phyloP scores from a whole-genome alignment of 2,888 invertebrate genomes.

The Keiferia lycopersicella region DNA sequence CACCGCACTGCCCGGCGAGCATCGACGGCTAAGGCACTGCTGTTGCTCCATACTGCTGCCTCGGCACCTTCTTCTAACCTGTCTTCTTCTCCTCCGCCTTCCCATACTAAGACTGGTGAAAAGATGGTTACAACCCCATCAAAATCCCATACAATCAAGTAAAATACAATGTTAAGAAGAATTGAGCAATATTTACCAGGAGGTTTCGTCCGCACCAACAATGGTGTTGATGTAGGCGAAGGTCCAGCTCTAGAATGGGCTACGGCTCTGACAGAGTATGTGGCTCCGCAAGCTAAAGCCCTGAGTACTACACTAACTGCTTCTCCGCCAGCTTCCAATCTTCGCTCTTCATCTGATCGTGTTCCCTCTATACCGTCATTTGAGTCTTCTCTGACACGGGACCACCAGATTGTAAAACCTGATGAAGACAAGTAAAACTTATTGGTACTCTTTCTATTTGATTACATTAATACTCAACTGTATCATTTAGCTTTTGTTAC shows the following conservation, averaged over 20 bases:
- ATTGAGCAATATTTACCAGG: constrained; percentile 53
- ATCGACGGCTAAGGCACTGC: constrained; percentile 70
- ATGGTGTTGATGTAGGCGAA: constrained; percentile 61
- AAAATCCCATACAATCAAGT: not conserved
- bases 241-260: constrained; percentile 72
- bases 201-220: constrained; percentile 70
- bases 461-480: not conserved
- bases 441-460: not conserved
- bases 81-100: constrained; percentile 66
- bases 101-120: constrained; percentile 68
- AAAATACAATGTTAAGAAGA: not conserved
- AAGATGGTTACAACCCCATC: not conserved
- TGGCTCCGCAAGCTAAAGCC: constrained; percentile 67
- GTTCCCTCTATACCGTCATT: constrained; percentile 54
- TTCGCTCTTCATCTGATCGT: constrained; percentile 64
- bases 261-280: constrained; percentile 67
- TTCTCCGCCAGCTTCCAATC: constrained; percentile 69
- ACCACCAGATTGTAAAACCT: constrained; percentile 68
- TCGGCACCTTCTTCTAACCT: constrained; percentile 62
- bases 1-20: constrained; percentile 72
- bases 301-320: constrained; percentile 60
- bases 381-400: constrained; percentile 66
- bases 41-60: constrained; percentile 76
- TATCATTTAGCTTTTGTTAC: constrained; percentile 10
- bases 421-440: not conserved